These are phyloP conservation scores for Terebella lapidaria DNA, from an alignment of 2,888 invertebrate species.

Conservation along the genomic window DNA sequence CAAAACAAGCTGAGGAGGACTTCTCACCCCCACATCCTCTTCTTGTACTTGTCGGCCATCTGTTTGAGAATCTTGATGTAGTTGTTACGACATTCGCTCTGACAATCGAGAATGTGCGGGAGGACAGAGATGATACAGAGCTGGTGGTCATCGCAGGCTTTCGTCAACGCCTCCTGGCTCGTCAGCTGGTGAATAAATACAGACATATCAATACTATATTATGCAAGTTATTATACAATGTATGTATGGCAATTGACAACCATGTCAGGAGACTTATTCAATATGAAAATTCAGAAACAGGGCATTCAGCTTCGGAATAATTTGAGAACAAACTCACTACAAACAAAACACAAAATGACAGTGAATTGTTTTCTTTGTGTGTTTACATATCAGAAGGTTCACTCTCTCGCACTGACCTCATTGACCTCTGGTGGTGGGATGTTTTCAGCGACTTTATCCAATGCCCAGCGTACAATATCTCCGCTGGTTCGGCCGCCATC, in stretches of 20 bases:
- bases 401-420: no score
- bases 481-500: conserved; percentile 84
- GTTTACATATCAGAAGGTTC: no score
- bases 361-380: no score
- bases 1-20: no score
- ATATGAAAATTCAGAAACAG: background rate
- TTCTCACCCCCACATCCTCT: conserved; percentile 84
- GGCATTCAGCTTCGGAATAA: background rate
- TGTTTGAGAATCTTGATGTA: conserved; percentile 70
- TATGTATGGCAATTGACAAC: no score
- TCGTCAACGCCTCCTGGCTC: conserved; percentile 60
- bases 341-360: no score
- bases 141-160: conserved; percentile 78
- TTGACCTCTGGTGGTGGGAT: conserved; percentile 89
- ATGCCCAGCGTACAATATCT: conserved; percentile 87
- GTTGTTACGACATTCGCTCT: conserved; percentile 83
- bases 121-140: conserved; percentile 86
- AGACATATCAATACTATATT: background rate
- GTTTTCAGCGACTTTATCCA: conserved; percentile 81
- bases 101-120: conserved; percentile 94
- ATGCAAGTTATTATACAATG: no score
- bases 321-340: no score
- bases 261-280: no score
- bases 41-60: conserved; percentile 86
- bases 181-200: conserved; percentile 5